Evolutionary conservation across 2,888 invertebrate species (phyloP).

Genomic region (Coelinius sp.): DNA sequence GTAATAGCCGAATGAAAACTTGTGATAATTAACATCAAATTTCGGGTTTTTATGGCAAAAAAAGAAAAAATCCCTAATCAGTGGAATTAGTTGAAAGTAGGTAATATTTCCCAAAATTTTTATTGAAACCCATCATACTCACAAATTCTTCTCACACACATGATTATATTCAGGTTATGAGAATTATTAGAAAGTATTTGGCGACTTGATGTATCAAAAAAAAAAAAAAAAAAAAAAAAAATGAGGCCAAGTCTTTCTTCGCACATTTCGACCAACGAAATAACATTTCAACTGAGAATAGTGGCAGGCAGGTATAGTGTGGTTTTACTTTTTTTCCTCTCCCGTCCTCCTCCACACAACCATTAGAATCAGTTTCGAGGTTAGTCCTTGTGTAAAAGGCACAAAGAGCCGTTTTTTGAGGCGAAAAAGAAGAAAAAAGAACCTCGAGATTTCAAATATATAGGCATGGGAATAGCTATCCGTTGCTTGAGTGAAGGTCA

Average conservation of each 20-base stretch:
- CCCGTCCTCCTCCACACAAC: not conserved
- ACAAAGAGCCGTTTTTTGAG: not conserved
- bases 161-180: not conserved
- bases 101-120: not conserved
- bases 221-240: not conserved
- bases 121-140: not conserved
- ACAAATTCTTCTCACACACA: conserved; percentile 13
- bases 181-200: conserved; percentile 40
- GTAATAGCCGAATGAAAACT: not conserved
- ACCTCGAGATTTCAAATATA: no score
- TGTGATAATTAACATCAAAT: not conserved
- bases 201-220: not conserved
- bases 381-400: conserved; percentile 31
- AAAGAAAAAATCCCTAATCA: not conserved
- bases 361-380: conserved; percentile 28
- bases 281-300: not conserved
- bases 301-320: not conserved
- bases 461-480: no score
- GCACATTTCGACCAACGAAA: conserved; percentile 19
- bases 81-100: not conserved
- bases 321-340: not conserved
- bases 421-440: not conserved
- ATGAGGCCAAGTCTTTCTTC: conserved; percentile 25
- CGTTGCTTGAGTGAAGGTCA: no score
- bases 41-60: not conserved